Evolutionary conservation across 2,797 vertebrate species (phyloP).

Genomic region (Brachyalestes nurse): DNA sequence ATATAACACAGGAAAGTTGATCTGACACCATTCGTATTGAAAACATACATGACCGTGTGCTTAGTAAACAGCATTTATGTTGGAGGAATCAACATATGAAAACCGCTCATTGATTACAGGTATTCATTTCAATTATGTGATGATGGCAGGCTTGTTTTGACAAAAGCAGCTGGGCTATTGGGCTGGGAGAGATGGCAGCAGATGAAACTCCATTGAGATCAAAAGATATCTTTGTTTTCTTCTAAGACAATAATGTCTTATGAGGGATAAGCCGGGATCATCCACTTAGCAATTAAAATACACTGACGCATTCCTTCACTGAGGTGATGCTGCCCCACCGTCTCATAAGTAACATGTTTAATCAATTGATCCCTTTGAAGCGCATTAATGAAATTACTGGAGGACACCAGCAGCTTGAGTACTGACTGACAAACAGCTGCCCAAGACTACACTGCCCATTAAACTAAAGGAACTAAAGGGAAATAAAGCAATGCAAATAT

Average conservation of each 20-base stretch:
- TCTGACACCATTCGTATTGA: conserved; percentile 20
- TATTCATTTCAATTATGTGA: conserved; percentile 74
- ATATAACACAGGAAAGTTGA: not conserved
- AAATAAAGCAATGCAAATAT: not conserved
- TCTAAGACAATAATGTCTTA: conserved; percentile 79
- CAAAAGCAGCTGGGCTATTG: conserved; percentile 73
- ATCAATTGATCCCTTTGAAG: conserved; percentile 47
- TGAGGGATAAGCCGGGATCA: conserved; percentile 82
- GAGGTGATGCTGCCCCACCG: conserved; percentile 44
- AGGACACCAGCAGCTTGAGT: not conserved
- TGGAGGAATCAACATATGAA: conserved; percentile 75
- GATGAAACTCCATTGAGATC: conserved; percentile 78
- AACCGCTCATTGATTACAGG: conserved; percentile 70
- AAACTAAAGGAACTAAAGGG: not conserved
- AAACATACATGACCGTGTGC: conserved; percentile 52
- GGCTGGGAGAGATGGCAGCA: conserved; percentile 71
- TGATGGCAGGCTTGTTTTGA: conserved; percentile 75
- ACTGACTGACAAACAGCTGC: conserved; percentile 1
- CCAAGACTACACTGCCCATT: not conserved
- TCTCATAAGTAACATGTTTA: conserved; percentile 32
- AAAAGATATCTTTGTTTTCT: conserved; percentile 81
- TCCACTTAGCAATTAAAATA: conserved; percentile 82
- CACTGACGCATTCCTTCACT: conserved; percentile 59
- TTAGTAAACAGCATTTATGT: conserved; percentile 67
- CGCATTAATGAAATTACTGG: conserved; percentile 44